phyloP scores from a whole-genome alignment of 2,888 invertebrate species.

The Scaeva pyrastri region DNA sequence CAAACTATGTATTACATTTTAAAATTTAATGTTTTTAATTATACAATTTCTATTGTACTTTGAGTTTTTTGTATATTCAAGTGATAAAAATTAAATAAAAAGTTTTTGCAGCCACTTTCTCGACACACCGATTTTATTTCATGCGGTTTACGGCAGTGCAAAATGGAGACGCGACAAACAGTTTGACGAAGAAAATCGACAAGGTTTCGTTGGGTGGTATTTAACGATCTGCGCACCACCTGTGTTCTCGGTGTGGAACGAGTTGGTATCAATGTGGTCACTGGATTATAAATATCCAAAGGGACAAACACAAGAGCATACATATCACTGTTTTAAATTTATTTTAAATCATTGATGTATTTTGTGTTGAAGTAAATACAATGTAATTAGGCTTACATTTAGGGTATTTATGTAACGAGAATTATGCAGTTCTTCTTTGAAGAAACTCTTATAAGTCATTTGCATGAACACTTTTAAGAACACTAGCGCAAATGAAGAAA shows the following conservation, averaged over 20 bases:
- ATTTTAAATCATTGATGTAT: no score
- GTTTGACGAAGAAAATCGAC: conserved; percentile 69
- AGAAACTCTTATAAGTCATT: no score
- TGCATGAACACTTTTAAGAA: no score
- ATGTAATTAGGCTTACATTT: no score
- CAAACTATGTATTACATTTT: conserved; percentile 39
- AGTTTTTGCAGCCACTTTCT: conserved; percentile 69
- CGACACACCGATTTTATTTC: conserved; percentile 72
- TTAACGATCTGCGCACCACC: background rate
- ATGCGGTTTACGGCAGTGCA: conserved; percentile 78
- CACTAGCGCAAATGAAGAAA: no score
- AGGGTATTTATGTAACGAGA: no score
- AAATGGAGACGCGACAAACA: conserved; percentile 79
- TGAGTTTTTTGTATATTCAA: conserved; percentile 28
- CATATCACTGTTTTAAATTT: no score
- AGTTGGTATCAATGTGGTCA: background rate
- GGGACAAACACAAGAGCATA: background rate
- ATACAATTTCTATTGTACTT: conserved; percentile 59
- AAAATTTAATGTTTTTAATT: conserved; percentile 20
- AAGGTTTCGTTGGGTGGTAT: conserved; percentile 40
- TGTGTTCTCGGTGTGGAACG: background rate
- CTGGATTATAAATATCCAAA: background rate
- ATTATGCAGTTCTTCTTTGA: no score
- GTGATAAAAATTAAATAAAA: conserved; percentile 54
- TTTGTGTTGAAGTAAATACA: no score